Percentiles rank a stretch among this genome's conserved stretches.
phyloP scores from a whole-genome alignment of 2,888 invertebrate genomes.

The Trachelus stipa region DNA sequence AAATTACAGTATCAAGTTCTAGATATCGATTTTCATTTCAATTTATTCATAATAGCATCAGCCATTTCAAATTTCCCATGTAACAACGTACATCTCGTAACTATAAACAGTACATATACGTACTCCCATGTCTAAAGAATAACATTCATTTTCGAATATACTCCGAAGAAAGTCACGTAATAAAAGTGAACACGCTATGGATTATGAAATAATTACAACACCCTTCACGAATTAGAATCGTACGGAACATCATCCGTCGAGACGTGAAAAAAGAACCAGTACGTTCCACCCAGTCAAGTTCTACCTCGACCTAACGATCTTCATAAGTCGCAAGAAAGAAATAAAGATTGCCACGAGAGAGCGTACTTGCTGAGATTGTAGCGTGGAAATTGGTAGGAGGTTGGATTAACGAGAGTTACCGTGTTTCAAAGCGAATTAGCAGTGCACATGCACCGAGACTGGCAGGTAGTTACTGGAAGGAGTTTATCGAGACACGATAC shows the following conservation, averaged over 20 bases:
- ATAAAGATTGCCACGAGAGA: background rate
- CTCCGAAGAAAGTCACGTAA: background rate
- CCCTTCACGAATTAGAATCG: background rate
- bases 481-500: background rate
- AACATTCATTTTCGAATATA: too few species aligned
- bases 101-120: background rate
- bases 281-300: background rate
- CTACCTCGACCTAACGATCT: background rate
- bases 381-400: background rate
- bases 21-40: background rate
- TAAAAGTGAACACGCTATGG: background rate
- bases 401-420: background rate
- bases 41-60: background rate
- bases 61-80: background rate
- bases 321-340: background rate
- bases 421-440: background rate
- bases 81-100: background rate
- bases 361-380: background rate
- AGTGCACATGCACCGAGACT: background rate
- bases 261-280: background rate
- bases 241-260: background rate
- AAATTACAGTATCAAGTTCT: too few species aligned
- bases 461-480: background rate
- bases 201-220: background rate
- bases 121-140: background rate